phyloP scores from a whole-genome alignment of 2,113 vertebrate species.

The pig (Sus scrofa) region DNA sequence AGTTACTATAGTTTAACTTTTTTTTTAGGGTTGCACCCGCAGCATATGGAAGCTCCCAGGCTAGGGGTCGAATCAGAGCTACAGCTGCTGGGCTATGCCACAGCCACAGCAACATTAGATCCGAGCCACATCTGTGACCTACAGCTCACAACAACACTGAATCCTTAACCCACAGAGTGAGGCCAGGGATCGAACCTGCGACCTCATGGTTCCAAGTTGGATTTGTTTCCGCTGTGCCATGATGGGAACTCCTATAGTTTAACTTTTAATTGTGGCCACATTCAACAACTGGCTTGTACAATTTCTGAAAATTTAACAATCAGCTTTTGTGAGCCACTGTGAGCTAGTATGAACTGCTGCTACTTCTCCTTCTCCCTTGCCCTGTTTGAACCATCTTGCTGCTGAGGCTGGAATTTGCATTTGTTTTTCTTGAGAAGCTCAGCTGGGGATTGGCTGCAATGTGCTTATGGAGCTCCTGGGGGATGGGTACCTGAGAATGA shows the following conservation, averaged over 20 bases:
- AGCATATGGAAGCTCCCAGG: too few relatives aligned
- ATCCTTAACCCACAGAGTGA: too few relatives aligned
- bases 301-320: not conserved
- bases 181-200: too few relatives aligned
- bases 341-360: too few relatives aligned
- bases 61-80: too few relatives aligned
- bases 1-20: not conserved
- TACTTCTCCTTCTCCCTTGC: fast-evolving
- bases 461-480: not conserved
- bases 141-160: too few relatives aligned
- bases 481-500: too few relatives aligned
- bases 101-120: too few relatives aligned
- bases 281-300: not conserved
- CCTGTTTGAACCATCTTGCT: not conserved
- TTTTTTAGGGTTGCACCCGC: not conserved
- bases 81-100: too few relatives aligned
- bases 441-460: not conserved
- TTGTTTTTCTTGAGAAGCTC: not conserved
- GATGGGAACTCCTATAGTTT: not conserved
- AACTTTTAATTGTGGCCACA: not conserved
- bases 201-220: too few relatives aligned
- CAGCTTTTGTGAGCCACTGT: not conserved
- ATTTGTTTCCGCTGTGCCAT: too few relatives aligned
- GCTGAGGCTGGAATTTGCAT: not conserved
- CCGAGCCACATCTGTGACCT: too few relatives aligned